Conservation (phyloP, 2,113 vertebrate species). For the Actenoides hombroni region DNA sequence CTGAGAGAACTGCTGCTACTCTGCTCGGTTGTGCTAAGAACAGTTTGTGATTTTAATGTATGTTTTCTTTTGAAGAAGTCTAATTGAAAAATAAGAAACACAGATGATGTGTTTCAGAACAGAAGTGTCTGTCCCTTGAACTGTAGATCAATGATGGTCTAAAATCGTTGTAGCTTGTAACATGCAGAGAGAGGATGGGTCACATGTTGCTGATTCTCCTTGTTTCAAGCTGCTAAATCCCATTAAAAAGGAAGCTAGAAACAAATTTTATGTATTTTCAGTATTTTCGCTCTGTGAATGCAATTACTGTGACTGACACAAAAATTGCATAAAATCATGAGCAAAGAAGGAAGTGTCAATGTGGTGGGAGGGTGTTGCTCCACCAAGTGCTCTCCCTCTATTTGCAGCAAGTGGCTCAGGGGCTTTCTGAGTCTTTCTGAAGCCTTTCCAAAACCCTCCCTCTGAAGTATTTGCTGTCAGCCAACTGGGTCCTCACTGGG, state of each 20-base stretch:
- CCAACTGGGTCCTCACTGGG: not conserved
- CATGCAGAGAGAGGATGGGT: not conserved
- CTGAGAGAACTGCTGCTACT: not conserved
- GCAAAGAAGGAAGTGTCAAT: not conserved
- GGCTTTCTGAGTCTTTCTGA: not conserved
- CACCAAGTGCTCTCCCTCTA: not conserved
- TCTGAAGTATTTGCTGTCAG: not conserved
- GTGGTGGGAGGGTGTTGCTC: not conserved
- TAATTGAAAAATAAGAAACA: not conserved
- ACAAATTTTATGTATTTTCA: not conserved
- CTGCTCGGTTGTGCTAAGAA: not conserved
- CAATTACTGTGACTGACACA: not conserved
- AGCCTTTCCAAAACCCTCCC: not conserved
- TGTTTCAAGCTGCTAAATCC: constrained; percentile 15
- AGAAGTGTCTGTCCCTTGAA: not conserved
- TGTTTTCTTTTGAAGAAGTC: not conserved
- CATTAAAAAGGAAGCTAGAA: not conserved
- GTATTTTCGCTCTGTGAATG: not conserved
- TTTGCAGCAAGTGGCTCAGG: not conserved
- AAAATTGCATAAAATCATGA: not conserved
- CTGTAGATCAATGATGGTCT: not conserved
- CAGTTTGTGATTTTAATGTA: not conserved
- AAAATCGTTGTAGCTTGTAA: not conserved
- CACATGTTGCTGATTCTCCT: not conserved
- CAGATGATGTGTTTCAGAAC: not conserved